Conservation (phyloP, 2,888 invertebrate species). For the Hipparchia semele region DNA sequence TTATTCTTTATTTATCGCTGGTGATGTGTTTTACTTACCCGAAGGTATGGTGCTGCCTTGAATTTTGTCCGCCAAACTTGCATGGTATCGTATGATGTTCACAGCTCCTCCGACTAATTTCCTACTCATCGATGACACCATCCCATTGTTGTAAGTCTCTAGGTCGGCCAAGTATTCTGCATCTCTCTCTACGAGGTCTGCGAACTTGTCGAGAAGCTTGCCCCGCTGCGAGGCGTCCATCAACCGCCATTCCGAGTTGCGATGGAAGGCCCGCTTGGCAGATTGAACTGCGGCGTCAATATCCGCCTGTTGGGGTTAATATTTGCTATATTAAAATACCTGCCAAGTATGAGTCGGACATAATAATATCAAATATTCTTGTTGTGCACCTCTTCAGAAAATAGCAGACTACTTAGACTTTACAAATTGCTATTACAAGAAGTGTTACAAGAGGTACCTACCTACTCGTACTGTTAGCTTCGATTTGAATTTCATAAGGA, state of each 20-base stretch:
- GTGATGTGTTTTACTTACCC: slow-evolving; percentile 49
- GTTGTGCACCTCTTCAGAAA: too few species aligned
- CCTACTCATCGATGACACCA: slow-evolving; percentile 86
- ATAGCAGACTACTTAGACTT: too few species aligned
- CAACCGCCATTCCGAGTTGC: slow-evolving; percentile 88
- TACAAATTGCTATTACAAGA: too few species aligned
- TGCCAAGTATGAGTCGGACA: too few species aligned
- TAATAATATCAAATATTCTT: too few species aligned
- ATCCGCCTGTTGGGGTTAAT: slow-evolving; percentile 78
- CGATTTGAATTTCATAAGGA: too few species aligned
- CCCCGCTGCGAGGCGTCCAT: slow-evolving; percentile 93
- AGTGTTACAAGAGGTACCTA: too few species aligned
- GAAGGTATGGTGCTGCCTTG: slow-evolving; percentile 88
- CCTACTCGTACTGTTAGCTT: too few species aligned
- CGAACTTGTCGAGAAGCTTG: slow-evolving; percentile 86
- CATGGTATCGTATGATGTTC: slow-evolving; percentile 87
- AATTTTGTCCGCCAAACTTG: slow-evolving; percentile 94
- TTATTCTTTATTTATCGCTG: too few species aligned
- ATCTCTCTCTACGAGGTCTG: slow-evolving; percentile 91
- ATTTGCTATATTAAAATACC: not conserved
- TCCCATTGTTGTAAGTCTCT: slow-evolving; percentile 96
- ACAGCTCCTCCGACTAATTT: slow-evolving; percentile 75
- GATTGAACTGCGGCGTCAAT: slow-evolving; percentile 89
- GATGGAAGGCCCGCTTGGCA: slow-evolving; percentile 88
- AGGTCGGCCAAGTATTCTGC: slow-evolving; percentile 88